These are phyloP conservation scores for Maccullochella peelii DNA, from an alignment of 2,113 vertebrate species.

Conservation along the genomic window DNA sequence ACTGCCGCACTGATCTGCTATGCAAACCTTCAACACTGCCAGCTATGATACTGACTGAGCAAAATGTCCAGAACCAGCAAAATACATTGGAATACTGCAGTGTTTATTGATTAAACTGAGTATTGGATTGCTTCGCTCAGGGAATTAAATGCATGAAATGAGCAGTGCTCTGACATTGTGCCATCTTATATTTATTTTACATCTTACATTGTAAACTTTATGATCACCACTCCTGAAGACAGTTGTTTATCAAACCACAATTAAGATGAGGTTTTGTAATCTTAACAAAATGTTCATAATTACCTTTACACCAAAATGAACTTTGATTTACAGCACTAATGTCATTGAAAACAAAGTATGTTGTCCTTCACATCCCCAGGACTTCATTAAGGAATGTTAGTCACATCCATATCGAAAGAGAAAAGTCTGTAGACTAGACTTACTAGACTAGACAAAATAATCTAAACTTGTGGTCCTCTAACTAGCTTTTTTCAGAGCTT, in stretches of 20 bases:
- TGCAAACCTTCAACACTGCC: conserved; percentile 23
- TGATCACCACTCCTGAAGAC: not conserved
- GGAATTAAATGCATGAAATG: not conserved
- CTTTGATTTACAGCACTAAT: not conserved
- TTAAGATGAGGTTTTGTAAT: not conserved
- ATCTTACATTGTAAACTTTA: not conserved
- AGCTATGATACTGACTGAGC: conserved; percentile 21
- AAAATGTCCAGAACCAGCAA: conserved; percentile 3
- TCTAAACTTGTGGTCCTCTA: not conserved
- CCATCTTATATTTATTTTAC: not conserved
- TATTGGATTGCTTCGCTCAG: not conserved
- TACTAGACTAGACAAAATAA: not conserved
- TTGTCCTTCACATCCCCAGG: not conserved
- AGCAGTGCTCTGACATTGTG: not conserved
- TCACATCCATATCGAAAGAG: not conserved
- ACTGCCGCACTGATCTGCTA: conserved; percentile 18
- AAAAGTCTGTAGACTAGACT: too few relatives aligned
- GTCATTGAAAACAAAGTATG: not conserved
- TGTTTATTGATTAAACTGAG: not conserved
- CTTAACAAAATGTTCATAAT: not conserved
- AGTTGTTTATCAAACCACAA: not conserved
- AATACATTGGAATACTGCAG: not conserved
- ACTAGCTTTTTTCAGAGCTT: not conserved
- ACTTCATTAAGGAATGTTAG: not conserved
- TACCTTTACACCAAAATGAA: not conserved